Conservation (phyloP, 2,797 vertebrate genomes). For the Poeciliopsis turneri region DNA sequence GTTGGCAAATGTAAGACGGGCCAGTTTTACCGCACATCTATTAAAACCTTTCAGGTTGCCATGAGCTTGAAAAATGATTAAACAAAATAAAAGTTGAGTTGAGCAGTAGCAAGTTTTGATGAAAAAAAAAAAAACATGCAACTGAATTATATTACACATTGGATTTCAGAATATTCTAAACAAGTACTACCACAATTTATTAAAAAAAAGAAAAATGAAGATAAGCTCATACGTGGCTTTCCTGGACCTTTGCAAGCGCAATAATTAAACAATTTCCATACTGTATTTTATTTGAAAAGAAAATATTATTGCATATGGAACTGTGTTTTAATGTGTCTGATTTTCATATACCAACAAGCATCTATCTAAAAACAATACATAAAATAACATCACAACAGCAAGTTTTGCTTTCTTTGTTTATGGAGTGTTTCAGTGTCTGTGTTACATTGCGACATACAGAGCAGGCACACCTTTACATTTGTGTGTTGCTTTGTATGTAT, state of each 20-base stretch:
- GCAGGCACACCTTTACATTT: not conserved
- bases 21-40: not conserved
- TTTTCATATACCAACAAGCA: not conserved
- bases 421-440: not conserved
- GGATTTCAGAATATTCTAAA: not conserved
- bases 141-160: not conserved
- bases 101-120: not conserved
- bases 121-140: not conserved
- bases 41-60: not conserved
- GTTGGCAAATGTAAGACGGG: not conserved
- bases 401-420: not conserved
- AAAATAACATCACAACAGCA: not conserved
- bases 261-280: not conserved
- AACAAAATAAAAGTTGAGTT: not conserved
- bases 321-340: not conserved
- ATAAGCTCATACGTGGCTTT: not conserved
- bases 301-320: not conserved
- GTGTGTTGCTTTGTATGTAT: not conserved
- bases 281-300: not conserved
- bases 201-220: not conserved
- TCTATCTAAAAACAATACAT: not conserved
- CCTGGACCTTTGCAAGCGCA: not conserved
- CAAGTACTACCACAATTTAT: not conserved
- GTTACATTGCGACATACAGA: not conserved
- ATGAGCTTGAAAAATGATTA: not conserved